Conservation (phyloP, 2,888 invertebrate genomes). For the Apantesis nais region DNA sequence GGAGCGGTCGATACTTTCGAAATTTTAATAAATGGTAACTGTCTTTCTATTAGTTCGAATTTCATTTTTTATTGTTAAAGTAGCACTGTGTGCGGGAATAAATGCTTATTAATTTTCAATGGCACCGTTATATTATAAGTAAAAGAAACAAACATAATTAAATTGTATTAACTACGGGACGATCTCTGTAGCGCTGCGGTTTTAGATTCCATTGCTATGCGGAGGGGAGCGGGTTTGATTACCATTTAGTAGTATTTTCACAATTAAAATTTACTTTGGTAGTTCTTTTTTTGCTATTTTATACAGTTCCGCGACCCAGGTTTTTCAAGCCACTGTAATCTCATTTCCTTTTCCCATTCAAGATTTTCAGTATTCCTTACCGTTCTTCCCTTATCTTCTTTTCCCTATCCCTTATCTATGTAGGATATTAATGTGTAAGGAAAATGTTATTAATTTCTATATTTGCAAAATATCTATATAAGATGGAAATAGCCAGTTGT, state of each 20-base stretch:
- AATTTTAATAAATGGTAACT: conserved; percentile 37
- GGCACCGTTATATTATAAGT: conserved; percentile 6
- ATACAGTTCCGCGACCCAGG: too few species aligned
- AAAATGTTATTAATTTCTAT: too few species aligned
- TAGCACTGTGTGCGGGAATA: conserved; percentile 25
- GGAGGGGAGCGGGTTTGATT: not conserved
- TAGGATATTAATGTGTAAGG: too few species aligned
- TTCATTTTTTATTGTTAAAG: conserved; percentile 39
- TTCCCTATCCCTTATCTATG: too few species aligned
- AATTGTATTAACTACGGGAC: not conserved
- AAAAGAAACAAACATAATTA: conserved; percentile 6
- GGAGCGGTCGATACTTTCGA: conserved; percentile 57
- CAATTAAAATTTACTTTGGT: not conserved
- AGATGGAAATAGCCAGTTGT: too few species aligned
- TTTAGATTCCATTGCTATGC: not conserved
- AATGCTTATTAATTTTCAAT: conserved; percentile 35
- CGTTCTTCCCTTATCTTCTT: too few species aligned
- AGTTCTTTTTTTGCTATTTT: not conserved
- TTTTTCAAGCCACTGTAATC: too few species aligned
- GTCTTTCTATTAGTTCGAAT: conserved; percentile 53
- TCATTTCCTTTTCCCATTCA: too few species aligned
- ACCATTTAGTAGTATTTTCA: not conserved
- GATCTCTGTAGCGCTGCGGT: not conserved
- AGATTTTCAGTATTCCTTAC: too few species aligned
- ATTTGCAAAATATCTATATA: too few species aligned